These are phyloP conservation scores for Cheilosia impressa DNA, from an alignment of 2,888 invertebrate genomes.

Conservation along the genomic window DNA sequence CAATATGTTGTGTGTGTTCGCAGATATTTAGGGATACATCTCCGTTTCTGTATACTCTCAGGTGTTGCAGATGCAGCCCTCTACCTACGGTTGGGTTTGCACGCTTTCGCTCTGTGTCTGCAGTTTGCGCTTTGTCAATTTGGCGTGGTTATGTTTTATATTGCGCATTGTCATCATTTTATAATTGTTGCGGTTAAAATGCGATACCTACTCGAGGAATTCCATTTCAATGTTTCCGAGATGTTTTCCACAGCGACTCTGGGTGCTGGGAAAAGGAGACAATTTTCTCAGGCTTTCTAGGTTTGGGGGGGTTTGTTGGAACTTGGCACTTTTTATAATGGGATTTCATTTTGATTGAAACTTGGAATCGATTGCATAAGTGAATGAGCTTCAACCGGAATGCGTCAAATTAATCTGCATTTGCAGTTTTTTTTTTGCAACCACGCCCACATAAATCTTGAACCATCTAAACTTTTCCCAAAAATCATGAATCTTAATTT, in stretches of 20 bases:
- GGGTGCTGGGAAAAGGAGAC: conserved; percentile 52
- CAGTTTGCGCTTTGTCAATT: conserved; percentile 35
- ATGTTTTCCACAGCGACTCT: conserved; percentile 30
- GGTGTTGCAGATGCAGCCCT: conserved; percentile 55
- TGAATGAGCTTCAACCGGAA: neutral
- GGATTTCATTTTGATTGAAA: no score
- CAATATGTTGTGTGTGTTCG: conserved; percentile 74
- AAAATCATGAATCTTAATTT: conserved; percentile 60
- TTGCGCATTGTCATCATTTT: conserved; percentile 74
- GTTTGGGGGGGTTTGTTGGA: neutral
- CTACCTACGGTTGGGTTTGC: conserved; percentile 14
- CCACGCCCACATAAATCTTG: conserved; percentile 31
- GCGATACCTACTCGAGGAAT: conserved; percentile 50
- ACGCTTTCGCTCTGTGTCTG: conserved; percentile 23
- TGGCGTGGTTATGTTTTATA: conserved; percentile 67
- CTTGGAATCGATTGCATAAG: no score
- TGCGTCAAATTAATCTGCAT: neutral
- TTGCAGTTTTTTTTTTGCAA: neutral
- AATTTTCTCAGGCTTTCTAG: conserved; percentile 67
- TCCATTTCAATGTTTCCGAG: conserved; percentile 66
- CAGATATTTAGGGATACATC: conserved; percentile 71
- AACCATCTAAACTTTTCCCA: conserved; percentile 1
- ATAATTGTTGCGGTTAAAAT: conserved; percentile 67
- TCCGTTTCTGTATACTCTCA: conserved; percentile 66
- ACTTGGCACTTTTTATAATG: neutral